Evolutionary conservation across 2,888 invertebrate genomes (phyloP).

Genomic region (Clivina fossor): DNA sequence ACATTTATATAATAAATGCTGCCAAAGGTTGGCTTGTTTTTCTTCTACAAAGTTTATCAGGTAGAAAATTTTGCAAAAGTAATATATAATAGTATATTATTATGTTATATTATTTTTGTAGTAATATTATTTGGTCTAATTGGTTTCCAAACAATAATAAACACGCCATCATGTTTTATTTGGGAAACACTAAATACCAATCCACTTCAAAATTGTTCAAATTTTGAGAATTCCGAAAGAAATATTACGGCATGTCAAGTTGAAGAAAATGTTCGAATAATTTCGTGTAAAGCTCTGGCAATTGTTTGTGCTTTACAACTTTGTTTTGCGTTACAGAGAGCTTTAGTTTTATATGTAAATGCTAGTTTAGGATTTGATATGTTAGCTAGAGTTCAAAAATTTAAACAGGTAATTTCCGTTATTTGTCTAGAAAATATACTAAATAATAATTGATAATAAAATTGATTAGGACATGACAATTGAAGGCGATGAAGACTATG

Average conservation of each 20-base stretch:
- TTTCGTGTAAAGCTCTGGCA: slow-evolving; percentile 15
- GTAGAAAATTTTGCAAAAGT: slow-evolving; percentile 31
- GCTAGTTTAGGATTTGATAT: slow-evolving; percentile 16
- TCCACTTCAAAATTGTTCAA: too few species aligned
- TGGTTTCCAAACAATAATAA: slow-evolving; percentile 8
- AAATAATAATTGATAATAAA: neutral
- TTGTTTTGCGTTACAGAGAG: slow-evolving; percentile 20
- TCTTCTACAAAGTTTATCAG: slow-evolving; percentile 43
- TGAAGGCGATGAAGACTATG: neutral
- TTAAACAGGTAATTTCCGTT: slow-evolving; percentile 18
- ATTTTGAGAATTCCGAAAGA: neutral
- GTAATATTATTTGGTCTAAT: slow-evolving; percentile 14
- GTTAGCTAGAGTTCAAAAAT: slow-evolving; percentile 11
- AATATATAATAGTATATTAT: neutral
- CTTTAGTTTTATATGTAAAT: slow-evolving; percentile 15
- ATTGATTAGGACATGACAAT: slow-evolving; percentile 10
- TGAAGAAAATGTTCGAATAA: neutral
- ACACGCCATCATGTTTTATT: too few species aligned
- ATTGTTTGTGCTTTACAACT: slow-evolving; percentile 25
- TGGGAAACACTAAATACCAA: too few species aligned
- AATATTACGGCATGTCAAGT: neutral
- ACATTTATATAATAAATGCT: slow-evolving; percentile 44
- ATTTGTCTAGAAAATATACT: neutral
- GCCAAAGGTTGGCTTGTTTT: slow-evolving; percentile 44
- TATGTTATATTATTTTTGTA: too few species aligned